Percentiles rank a stretch among this genome's conserved stretches.
These are phyloP conservation scores for Botia kubotai DNA, from an alignment of 2,797 vertebrate genomes.

Conservation along the genomic window DNA sequence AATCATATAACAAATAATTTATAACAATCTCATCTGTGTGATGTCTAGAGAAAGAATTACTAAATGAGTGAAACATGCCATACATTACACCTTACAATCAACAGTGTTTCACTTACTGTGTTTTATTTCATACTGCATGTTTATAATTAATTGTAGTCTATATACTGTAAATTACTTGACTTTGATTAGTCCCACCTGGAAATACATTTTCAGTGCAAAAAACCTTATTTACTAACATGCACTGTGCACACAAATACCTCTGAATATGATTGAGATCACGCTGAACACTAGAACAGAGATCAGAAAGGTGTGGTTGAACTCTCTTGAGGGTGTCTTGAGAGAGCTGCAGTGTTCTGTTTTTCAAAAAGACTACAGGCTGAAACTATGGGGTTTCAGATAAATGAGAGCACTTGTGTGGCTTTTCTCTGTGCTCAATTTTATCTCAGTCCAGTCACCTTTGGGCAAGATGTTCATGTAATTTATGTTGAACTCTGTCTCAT, in stretches of 20 bases:
- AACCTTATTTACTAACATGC: not conserved
- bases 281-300: not conserved
- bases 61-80: no score
- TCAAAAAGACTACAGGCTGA: conserved; percentile 26
- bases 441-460: conserved; percentile 74
- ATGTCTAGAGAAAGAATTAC: no score
- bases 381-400: conserved; percentile 25
- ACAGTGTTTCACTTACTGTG: no score
- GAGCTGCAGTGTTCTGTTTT: not conserved
- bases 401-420: conserved; percentile 37
- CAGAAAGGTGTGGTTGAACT: not conserved
- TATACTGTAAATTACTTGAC: no score
- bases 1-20: no score
- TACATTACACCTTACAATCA: no score
- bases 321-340: not conserved
- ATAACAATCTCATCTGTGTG: no score
- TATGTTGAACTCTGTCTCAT: conserved; percentile 72
- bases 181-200: no score
- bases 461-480: conserved; percentile 67
- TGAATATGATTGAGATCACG: conserved; percentile 12
- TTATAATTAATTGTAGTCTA: no score
- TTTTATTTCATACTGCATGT: no score
- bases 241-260: conserved; percentile 9
- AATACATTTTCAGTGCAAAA: no score
- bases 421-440: conserved; percentile 70